These are phyloP conservation scores for Hapalemur alaotrensis DNA, from an alignment of 2,797 vertebrate species.

Conservation along the genomic window DNA sequence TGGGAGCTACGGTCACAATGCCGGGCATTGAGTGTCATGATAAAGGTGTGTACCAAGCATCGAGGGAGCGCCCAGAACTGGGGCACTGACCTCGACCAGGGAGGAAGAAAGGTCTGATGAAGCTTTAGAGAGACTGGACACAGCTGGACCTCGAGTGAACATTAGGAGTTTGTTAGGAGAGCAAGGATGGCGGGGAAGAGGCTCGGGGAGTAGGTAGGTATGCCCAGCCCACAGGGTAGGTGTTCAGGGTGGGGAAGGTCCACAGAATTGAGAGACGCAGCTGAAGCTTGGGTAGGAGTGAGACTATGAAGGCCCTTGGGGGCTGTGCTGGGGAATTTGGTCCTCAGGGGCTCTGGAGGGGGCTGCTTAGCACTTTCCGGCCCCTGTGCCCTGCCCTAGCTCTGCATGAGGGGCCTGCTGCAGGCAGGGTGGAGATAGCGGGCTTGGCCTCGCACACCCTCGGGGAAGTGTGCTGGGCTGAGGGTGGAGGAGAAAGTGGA, in stretches of 20 bases:
- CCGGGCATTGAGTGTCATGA: background rate
- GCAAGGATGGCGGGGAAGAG: background rate
- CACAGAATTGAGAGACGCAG: background rate
- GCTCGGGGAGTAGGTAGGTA: background rate
- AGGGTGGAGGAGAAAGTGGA: background rate
- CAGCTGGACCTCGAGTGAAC: background rate
- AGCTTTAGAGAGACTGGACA: background rate
- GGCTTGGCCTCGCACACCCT: background rate
- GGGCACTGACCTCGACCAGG: background rate
- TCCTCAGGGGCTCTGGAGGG: background rate
- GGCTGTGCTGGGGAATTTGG: background rate
- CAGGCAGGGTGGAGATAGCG: background rate
- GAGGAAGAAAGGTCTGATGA: background rate
- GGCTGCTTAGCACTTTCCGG: background rate
- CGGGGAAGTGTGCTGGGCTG: background rate
- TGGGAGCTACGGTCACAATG: rapidly evolving
- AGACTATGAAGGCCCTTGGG: rapidly evolving
- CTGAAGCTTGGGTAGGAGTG: background rate
- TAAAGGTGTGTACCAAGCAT: background rate
- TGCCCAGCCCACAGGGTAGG: background rate
- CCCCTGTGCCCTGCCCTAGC: background rate
- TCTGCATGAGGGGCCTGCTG: background rate
- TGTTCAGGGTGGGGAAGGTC: background rate
- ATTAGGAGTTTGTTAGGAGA: background rate
- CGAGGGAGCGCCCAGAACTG: rapidly evolving